Evolutionary conservation across 1,140 invertebrate species (phyloP).

Genomic region (Penaeus japonicus): DNA sequence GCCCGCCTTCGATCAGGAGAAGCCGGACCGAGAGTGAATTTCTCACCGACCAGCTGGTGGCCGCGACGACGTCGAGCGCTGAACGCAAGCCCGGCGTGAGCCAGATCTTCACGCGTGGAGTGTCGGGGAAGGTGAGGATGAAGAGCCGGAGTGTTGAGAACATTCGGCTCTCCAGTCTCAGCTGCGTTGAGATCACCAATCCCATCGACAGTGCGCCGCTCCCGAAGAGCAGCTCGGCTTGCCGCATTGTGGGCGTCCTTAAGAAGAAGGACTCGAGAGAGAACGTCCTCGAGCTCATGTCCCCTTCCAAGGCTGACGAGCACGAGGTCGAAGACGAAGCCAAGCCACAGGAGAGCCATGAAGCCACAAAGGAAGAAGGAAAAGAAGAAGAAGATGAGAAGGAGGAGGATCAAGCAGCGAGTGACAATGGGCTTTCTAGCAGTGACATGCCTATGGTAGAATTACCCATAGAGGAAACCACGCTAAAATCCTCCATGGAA

Average conservation of each 20-base stretch:
- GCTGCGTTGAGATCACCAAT: conserved; percentile 33
- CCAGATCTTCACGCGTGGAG: conserved; percentile 46
- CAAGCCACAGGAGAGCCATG: neutral
- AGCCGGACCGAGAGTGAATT: conserved; percentile 49
- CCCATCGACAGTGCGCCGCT: neutral
- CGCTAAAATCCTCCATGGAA: too few species aligned
- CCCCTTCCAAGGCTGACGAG: neutral
- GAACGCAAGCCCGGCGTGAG: conserved; percentile 27
- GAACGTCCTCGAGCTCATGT: conserved; percentile 1
- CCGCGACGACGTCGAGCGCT: neutral
- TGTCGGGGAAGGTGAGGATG: conserved; percentile 18
- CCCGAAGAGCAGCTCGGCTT: conserved; percentile 3
- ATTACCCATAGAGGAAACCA: too few species aligned
- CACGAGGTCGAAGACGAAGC: neutral
- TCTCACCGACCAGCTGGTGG: conserved; percentile 7
- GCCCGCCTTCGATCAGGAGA: conserved; percentile 33
- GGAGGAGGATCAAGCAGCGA: too few species aligned
- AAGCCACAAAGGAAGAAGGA: too few species aligned
- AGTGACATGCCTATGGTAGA: too few species aligned
- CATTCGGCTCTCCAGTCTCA: conserved; percentile 45
- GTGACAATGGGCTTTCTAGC: too few species aligned
- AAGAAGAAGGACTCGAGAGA: conserved; percentile 42
- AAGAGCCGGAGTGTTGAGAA: conserved; percentile 49
- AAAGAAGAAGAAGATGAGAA: too few species aligned
- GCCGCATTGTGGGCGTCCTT: conserved; percentile 43